Evolutionary conservation across 2,888 invertebrate genomes (phyloP).

Genomic region (Caradrina kadenii): DNA sequence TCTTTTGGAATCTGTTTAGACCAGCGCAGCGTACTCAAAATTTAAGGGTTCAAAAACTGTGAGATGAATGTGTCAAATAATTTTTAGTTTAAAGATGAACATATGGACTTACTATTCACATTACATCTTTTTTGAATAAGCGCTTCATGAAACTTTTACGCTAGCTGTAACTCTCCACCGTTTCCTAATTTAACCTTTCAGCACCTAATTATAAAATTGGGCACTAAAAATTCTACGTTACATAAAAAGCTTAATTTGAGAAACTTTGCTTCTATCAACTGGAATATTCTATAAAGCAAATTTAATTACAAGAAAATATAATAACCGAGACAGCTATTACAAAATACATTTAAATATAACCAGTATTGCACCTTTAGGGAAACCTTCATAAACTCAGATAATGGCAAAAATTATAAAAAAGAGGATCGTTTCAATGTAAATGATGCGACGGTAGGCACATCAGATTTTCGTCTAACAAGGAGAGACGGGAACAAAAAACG

Average conservation of each 20-base stretch:
- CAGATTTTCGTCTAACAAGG: conserved; percentile 70
- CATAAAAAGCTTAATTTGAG: conserved; percentile 47
- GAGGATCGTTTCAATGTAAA: conserved; percentile 56
- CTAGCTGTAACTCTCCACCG: conserved; percentile 22
- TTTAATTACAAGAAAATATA: conserved; percentile 48
- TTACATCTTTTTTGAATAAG: conserved; percentile 12
- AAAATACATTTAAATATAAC: conserved; percentile 55
- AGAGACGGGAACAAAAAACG: conserved; percentile 79
- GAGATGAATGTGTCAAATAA: too few species aligned
- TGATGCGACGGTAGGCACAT: conserved; percentile 42
- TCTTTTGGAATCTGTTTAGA: too few species aligned
- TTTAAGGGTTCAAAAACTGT: too few species aligned
- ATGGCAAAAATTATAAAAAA: conserved; percentile 54
- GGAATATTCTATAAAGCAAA: conserved; percentile 60
- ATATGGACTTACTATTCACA: too few species aligned
- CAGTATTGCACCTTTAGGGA: conserved; percentile 50
- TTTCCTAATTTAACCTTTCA: conserved; percentile 30
- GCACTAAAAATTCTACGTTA: conserved; percentile 34
- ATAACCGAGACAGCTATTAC: conserved; percentile 44
- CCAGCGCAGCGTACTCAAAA: too few species aligned
- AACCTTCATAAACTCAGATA: conserved; percentile 62
- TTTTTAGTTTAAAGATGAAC: not conserved
- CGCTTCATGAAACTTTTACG: conserved; percentile 8
- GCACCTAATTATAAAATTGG: conserved; percentile 48
- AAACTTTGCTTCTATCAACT: conserved; percentile 24